Conservation (phyloP, 2,797 vertebrate genomes). For the Vipera ursinii region DNA sequence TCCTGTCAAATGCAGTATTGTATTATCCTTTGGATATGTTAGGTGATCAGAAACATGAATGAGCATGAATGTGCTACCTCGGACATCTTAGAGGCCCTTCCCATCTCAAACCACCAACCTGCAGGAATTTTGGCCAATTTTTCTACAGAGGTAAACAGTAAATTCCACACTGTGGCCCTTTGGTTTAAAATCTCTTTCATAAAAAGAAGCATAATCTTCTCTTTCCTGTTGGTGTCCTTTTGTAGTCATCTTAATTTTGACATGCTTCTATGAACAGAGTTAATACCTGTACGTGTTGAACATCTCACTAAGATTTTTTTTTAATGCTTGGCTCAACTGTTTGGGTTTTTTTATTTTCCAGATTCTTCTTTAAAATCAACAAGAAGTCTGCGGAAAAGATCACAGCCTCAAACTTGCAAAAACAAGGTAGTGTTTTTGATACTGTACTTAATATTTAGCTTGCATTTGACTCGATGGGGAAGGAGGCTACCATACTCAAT, state of each 20-base stretch:
- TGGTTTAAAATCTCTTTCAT: background rate
- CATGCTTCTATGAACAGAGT: background rate
- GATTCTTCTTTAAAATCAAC: background rate
- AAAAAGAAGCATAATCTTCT: background rate
- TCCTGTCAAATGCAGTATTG: background rate
- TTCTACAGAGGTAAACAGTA: background rate
- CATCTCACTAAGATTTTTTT: background rate
- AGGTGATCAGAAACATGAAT: background rate
- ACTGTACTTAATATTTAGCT: background rate
- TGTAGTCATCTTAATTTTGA: background rate
- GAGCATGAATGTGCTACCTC: background rate
- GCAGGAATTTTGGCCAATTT: background rate
- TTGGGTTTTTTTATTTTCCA: background rate
- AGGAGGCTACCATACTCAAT: background rate
- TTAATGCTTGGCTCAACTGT: background rate
- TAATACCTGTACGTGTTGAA: background rate
- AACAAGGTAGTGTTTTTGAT: background rate
- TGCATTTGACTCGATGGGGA: background rate
- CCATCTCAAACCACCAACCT: background rate
- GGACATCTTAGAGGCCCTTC: background rate
- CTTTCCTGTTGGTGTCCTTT: background rate
- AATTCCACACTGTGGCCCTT: background rate
- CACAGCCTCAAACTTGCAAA: background rate
- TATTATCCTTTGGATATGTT: background rate
- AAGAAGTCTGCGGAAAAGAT: background rate